Evolutionary conservation across 1,140 invertebrate genomes (phyloP), one percentile per base, ranked within the genome.

Genomic region (Drosophila punjabiensis): DNA sequence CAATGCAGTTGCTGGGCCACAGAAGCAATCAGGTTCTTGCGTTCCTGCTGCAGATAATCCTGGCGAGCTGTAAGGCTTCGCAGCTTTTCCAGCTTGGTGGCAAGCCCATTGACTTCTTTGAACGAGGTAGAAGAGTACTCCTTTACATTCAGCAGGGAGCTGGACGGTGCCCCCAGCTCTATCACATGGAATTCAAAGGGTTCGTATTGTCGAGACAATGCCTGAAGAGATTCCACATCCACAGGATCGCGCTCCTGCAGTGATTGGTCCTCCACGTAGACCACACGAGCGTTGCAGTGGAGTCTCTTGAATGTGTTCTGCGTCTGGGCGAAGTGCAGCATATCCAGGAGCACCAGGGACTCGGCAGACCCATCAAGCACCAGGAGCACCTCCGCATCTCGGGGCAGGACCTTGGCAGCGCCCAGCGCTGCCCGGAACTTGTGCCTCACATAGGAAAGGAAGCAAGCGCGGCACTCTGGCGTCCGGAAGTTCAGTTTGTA

Each of bases 1-100:
- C 94, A 94, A 10, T 93, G 78, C 18, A 94, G 67, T 28, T 93
- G 37, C 52, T 87, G 73, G 16, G 95, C 91, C 11, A 81, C 79
- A 0, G 58, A 48, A 3, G 73, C 76, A 47, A 93, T 50, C 0
- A 84, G 58, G 41, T 65, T 59, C 8, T 82, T 92, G 4, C 79
- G 82, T 20, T 79, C 59, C 35, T 85, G 80, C 33, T 80, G 75
- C 3, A 82, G 16, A 48, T 83, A 92, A 45, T 93, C 92, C 55
- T 93, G 90, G 0, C 79, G 82, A 3, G 75, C 64, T 37, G 91
- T 92, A 11, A 87, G 56, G 13, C 56, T 86, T 9, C 64, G 79
- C 32, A 91, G 30, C 18, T 80, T 43, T 0, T 48, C 13, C 0
- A 81, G 32, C 6, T 65, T 63, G 4, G 7, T 7, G 13, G 8